Conservation (phyloP, 1,140 invertebrate genomes). For the Trigoniulus corallinus region DNA sequence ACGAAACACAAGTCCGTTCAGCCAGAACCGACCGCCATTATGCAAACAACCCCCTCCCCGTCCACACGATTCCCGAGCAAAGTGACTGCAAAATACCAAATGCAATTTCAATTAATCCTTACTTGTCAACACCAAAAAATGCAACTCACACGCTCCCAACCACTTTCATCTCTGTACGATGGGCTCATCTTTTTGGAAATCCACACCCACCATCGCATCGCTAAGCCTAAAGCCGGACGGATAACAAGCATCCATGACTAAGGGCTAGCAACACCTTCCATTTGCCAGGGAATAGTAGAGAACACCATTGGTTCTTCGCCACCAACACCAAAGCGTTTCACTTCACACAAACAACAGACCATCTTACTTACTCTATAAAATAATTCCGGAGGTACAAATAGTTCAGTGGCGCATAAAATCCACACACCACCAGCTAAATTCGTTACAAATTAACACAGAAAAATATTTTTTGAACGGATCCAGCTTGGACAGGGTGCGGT, state of each 20-base stretch:
- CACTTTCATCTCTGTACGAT: too few relatives aligned
- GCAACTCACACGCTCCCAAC: too few relatives aligned
- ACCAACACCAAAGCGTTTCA: not conserved
- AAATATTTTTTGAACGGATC: not conserved
- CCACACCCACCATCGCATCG: too few relatives aligned
- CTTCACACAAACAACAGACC: not conserved
- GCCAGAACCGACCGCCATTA: too few relatives aligned
- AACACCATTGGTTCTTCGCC: not conserved
- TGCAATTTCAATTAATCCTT: too few relatives aligned
- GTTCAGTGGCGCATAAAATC: slow-evolving; percentile 7
- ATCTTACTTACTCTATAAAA: slow-evolving; percentile 7
- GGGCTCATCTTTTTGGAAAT: too few relatives aligned
- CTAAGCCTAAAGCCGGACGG: not conserved
- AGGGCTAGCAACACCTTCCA: not conserved
- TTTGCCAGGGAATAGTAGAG: not conserved
- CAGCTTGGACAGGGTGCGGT: slow-evolving; percentile 5
- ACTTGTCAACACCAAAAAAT: too few relatives aligned
- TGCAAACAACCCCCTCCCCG: too few relatives aligned
- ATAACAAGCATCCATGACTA: not conserved
- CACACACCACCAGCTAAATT: not conserved
- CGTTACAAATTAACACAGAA: slow-evolving; percentile 1
- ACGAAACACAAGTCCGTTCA: too few relatives aligned
- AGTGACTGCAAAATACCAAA: too few relatives aligned
- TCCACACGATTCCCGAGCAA: too few relatives aligned
- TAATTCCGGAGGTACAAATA: not conserved